A percentile compares a stretch with the other conserved stretches of the same genome.
Evolutionary conservation across 1,140 invertebrate species (phyloP).

Genomic region (Oscheius sp.): DNA sequence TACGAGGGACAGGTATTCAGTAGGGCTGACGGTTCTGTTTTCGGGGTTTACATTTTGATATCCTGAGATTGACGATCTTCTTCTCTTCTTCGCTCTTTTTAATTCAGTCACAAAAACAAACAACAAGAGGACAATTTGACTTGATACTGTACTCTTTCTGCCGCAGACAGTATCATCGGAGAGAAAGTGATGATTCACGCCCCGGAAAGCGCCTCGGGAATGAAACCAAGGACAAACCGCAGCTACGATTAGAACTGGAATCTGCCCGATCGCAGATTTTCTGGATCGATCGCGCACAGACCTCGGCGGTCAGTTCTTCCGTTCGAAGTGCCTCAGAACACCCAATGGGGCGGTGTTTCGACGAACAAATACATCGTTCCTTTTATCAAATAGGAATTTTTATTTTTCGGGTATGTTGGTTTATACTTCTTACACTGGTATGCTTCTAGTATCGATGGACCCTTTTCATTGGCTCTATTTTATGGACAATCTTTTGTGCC

Average conservation of each 20-base stretch:
- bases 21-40: too few relatives aligned
- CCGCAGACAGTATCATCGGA: too few relatives aligned
- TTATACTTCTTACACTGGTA: background rate
- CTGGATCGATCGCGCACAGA: background rate
- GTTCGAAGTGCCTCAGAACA: too few relatives aligned
- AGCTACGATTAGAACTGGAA: slow-evolving; percentile 4
- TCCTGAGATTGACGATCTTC: too few relatives aligned
- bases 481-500: slow-evolving; percentile 4
- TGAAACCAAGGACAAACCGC: background rate
- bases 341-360: slow-evolving; percentile 13
- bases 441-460: background rate
- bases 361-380: slow-evolving; percentile 21
- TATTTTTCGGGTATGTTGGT: background rate
- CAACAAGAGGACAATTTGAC: too few relatives aligned
- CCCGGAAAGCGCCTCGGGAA: too few relatives aligned
- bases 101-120: too few relatives aligned
- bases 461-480: slow-evolving; percentile 8
- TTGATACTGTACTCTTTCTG: too few relatives aligned
- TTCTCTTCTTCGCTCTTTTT: too few relatives aligned
- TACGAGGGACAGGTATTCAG: too few relatives aligned
- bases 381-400: background rate
- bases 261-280: slow-evolving; percentile 4
- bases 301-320: background rate
- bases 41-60: too few relatives aligned
- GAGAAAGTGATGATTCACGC: too few relatives aligned